These are phyloP conservation scores for Carterocephalus palaemon DNA, from an alignment of 2,888 invertebrate species.

Conservation along the genomic window DNA sequence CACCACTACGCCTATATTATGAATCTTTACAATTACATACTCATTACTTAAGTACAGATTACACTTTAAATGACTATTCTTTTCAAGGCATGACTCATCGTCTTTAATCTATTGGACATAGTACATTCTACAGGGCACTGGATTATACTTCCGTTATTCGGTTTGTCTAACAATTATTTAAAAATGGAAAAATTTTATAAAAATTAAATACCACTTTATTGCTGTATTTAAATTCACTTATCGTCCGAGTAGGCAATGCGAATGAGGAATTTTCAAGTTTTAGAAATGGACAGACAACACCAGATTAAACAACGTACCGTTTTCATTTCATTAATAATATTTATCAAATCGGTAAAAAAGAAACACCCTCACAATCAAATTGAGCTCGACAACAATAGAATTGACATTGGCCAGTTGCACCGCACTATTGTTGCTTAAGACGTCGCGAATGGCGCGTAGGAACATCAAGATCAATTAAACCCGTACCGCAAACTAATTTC, in stretches of 20 bases:
- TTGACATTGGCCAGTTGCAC: slow-evolving; percentile 64
- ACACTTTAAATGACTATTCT: slow-evolving; percentile 71
- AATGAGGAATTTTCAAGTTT: slow-evolving; percentile 51
- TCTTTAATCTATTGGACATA: slow-evolving; percentile 73
- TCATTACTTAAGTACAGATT: slow-evolving; percentile 74
- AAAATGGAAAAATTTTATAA: slow-evolving; percentile 67
- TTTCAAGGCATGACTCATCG: slow-evolving; percentile 75
- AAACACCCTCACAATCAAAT: slow-evolving; percentile 69
- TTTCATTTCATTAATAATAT: slow-evolving; percentile 43
- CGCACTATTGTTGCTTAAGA: slow-evolving; percentile 58
- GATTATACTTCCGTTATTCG: slow-evolving; percentile 71
- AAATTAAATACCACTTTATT: slow-evolving; percentile 69
- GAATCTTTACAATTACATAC: slow-evolving; percentile 59
- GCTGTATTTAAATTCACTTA: slow-evolving; percentile 68
- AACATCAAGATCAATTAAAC: slow-evolving; percentile 74
- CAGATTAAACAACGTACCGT: slow-evolving; percentile 52
- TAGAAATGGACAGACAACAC: slow-evolving; percentile 67
- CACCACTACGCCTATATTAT: slow-evolving; percentile 61
- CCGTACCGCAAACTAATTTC: slow-evolving; percentile 71
- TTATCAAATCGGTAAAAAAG: slow-evolving; percentile 61
- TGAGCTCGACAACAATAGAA: slow-evolving; percentile 75
- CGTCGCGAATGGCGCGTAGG: slow-evolving; percentile 65
- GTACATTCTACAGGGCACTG: slow-evolving; percentile 76
- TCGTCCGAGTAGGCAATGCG: slow-evolving; percentile 58
- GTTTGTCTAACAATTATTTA: slow-evolving; percentile 61